Percentiles rank a stretch among this genome's conserved stretches.
Evolutionary conservation across 2,113 vertebrate species (phyloP).

Genomic region (Indicator maculatus): DNA sequence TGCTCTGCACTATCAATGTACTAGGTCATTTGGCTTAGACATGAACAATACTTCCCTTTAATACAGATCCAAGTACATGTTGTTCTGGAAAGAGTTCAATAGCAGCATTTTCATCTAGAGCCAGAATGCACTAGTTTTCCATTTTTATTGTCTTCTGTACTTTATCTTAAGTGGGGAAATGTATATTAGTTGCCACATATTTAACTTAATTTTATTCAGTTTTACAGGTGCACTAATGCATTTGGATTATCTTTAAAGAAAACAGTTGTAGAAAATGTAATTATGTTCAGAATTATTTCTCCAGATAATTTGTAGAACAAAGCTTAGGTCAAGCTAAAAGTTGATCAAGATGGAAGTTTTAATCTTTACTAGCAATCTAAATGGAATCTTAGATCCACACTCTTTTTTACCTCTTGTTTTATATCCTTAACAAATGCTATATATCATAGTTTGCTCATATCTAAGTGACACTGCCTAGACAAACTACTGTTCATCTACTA

Average conservation of each 20-base stretch:
- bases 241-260: conserved; percentile 58
- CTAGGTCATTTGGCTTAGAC: conserved; percentile 73
- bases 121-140: conserved; percentile 65
- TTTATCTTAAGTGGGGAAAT: conserved; percentile 63
- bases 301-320: conserved; percentile 41
- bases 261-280: conserved; percentile 21
- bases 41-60: conserved; percentile 71
- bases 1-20: conserved; percentile 61
- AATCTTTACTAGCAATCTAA: conserved; percentile 66
- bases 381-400: conserved; percentile 19
- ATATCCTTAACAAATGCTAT: neutral
- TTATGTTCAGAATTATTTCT: conserved; percentile 43
- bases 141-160: conserved; percentile 61
- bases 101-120: conserved; percentile 76
- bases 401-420: neutral
- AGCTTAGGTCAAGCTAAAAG: conserved; percentile 21
- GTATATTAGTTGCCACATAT: conserved; percentile 35
- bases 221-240: conserved; percentile 54
- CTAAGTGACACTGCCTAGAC: neutral
- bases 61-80: conserved; percentile 81
- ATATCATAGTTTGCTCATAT: neutral
- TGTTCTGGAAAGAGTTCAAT: conserved; percentile 80
- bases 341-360: conserved; percentile 31
- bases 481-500: neutral
- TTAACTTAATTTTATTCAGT: conserved; percentile 54